Percentiles rank a stretch among this genome's conserved stretches.
These are phyloP conservation scores for Hirundichthys speculiger DNA, from an alignment of 2,113 vertebrate species.

Conservation along the genomic window DNA sequence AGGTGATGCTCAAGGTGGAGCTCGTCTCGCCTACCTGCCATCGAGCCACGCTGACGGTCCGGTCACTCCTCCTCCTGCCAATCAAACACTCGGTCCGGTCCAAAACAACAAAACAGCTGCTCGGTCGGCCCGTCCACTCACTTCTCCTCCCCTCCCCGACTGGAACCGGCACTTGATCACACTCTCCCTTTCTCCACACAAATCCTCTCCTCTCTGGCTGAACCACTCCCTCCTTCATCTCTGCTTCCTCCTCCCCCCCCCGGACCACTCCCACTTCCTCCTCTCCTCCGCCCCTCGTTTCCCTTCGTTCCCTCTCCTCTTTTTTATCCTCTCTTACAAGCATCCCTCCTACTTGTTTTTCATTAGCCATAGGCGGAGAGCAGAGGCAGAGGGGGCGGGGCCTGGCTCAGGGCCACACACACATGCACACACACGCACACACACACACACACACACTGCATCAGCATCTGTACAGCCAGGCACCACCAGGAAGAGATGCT, in stretches of 20 bases:
- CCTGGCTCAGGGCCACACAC: constrained; percentile 56
- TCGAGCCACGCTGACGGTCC: constrained; percentile 40
- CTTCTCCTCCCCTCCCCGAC: constrained; percentile 37
- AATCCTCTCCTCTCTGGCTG: constrained; percentile 28
- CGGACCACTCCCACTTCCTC: constrained; percentile 52
- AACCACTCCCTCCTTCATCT: constrained; percentile 43
- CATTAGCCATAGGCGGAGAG: constrained; percentile 31
- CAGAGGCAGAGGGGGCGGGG: constrained; percentile 47
- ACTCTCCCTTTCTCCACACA: constrained; percentile 33
- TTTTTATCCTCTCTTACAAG: constrained; percentile 24
- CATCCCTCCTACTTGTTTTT: constrained; percentile 30
- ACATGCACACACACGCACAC: constrained; percentile 4
- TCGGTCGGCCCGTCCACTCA: constrained; percentile 40
- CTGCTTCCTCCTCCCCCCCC: constrained; percentile 18
- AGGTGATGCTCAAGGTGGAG: constrained; percentile 52
- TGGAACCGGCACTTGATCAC: constrained; percentile 14
- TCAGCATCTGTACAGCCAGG: constrained; percentile 65
- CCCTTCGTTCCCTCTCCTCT: constrained; percentile 8
- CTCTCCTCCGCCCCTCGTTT: background rate
- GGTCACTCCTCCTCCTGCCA: constrained; percentile 72
- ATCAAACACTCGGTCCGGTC: constrained; percentile 50
- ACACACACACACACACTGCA: constrained; percentile 34
- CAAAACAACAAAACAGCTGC: constrained; percentile 20
- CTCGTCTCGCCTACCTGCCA: constrained; percentile 79
- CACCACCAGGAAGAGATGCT: constrained; percentile 75